Evolutionary conservation across 2,113 vertebrate genomes (phyloP).

Genomic region (Sterrhoptilus dennistouni): DNA sequence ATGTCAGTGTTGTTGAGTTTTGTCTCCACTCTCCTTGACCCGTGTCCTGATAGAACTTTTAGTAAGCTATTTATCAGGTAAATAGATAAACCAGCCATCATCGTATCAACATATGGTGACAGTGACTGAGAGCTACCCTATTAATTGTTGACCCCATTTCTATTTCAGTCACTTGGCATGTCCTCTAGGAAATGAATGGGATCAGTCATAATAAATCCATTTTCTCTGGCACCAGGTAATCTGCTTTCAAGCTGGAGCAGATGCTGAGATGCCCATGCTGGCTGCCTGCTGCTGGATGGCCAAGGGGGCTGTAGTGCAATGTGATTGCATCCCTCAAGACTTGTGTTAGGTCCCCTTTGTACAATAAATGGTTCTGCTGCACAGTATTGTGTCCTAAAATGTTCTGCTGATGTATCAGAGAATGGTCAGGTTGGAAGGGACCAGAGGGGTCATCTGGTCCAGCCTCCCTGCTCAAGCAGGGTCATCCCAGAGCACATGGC

Average conservation of each 20-base stretch:
- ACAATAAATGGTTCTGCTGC: background rate
- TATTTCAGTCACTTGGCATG: conserved; percentile 29
- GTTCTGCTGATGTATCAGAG: background rate
- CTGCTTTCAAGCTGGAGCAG: conserved; percentile 10
- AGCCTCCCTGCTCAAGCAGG: background rate
- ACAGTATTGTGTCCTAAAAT: background rate
- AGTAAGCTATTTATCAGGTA: conserved; percentile 32
- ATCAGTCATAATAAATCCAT: conserved; percentile 29
- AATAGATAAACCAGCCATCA: background rate
- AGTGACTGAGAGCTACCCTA: background rate
- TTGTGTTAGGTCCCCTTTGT: background rate
- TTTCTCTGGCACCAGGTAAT: conserved; percentile 33
- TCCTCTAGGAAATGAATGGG: conserved; percentile 32
- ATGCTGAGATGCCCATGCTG: background rate
- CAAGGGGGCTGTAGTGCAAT: background rate
- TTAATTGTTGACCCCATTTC: conserved; percentile 55
- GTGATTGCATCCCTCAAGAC: background rate
- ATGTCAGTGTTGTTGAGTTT: background rate
- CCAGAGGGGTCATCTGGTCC: background rate
- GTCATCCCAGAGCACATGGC: background rate
- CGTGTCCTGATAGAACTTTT: background rate
- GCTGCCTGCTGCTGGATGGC: background rate
- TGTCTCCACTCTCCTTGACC: background rate
- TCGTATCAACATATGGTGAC: background rate
- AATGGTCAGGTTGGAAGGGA: background rate